Evolutionary conservation across 30 jellyfish, hydroid and myxozoan genomes (phyloP), one percentile per base, ranked within the genome.

Genomic region (Aurelia aurita complex sp. Pacific): DNA sequence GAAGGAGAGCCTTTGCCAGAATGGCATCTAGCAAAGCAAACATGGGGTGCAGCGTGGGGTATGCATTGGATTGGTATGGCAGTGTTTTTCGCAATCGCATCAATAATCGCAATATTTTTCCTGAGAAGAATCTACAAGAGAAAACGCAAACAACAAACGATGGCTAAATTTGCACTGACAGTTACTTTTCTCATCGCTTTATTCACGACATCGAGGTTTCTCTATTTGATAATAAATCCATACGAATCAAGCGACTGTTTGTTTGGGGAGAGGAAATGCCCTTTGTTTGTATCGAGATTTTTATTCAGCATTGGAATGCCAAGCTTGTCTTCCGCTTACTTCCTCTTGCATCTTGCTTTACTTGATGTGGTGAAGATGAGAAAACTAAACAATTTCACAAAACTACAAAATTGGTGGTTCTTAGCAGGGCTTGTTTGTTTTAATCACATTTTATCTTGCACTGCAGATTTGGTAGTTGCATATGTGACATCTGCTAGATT

Each of bases 11-110:
- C 94, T 7, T 55, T 32, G 15, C 97, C 94, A 3, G 90, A 89
- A 76, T 89, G 97, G 97, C 51, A 18, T 0, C 8, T 33, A 2
- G 93, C 93, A 4, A 81, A 23, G 62, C n/a, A 73, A 53, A 59
- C 66, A 64, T 89, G 97, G 97, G 89, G 86, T 34, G 52, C 67
- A 8, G 94, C 85, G 3, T 89, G 97, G 97, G 95, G 87, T 0
- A 18, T 38, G 8, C 97, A 89, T 59, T 89, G 97, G 97, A 89
- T 89, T 16, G 94, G 94, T 10, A 55, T 64, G 74, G 89, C 92
- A 19, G 89, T 89, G 16, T 42, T 82, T 13, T 89, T 81, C 32
- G 79, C 76, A 10, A 4, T 76, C 14, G 69, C 82, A 13, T 34
- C 90, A 3, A 61, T 89, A 5, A n/a, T 81, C 5, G 81, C 90